phyloP scores from a whole-genome alignment of 2,888 invertebrate genomes.

The Pherbina coryleti region DNA sequence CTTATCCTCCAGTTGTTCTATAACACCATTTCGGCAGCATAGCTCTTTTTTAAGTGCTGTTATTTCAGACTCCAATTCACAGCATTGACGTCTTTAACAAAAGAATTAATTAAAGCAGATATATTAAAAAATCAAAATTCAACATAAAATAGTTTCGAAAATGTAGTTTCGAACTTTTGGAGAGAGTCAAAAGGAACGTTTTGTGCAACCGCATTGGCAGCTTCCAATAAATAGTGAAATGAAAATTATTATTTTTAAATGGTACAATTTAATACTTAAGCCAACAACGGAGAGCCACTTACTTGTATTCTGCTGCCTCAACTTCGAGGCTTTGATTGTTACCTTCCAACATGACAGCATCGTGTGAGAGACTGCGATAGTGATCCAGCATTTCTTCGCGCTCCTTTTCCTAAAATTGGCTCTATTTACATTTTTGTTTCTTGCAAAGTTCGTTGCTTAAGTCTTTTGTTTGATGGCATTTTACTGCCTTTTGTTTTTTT shows the following conservation, averaged over 20 bases:
- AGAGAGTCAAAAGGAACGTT: background rate
- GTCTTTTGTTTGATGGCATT: background rate
- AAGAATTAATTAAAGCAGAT: background rate
- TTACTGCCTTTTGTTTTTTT: background rate
- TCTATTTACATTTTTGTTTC: background rate
- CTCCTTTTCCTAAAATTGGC: conserved; percentile 77
- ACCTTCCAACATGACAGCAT: conserved; percentile 82
- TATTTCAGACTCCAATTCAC: conserved; percentile 74
- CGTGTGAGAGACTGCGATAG: conserved; percentile 81
- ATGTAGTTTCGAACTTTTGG: conserved; percentile 21
- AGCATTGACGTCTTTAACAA: conserved; percentile 68
- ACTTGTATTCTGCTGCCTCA: conserved; percentile 80
- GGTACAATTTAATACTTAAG: background rate
- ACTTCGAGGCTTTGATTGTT: conserved; percentile 84
- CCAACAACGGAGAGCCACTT: conserved; percentile 41
- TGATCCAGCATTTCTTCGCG: conserved; percentile 85
- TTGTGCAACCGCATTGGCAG: conserved; percentile 14
- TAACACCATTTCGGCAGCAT: conserved; percentile 71
- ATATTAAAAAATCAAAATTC: background rate
- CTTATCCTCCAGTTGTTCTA: conserved; percentile 74
- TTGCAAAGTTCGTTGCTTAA: conserved; percentile 1
- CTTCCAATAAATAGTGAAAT: conserved; percentile 7
- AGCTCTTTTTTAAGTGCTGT: conserved; percentile 77
- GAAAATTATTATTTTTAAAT: conserved; percentile 71
- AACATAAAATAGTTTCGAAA: conserved; percentile 3